A percentile compares a stretch with the other conserved stretches of the same genome.
These are phyloP conservation scores for Andrena bicolor DNA, from an alignment of 2,888 invertebrate species.

Conservation along the genomic window DNA sequence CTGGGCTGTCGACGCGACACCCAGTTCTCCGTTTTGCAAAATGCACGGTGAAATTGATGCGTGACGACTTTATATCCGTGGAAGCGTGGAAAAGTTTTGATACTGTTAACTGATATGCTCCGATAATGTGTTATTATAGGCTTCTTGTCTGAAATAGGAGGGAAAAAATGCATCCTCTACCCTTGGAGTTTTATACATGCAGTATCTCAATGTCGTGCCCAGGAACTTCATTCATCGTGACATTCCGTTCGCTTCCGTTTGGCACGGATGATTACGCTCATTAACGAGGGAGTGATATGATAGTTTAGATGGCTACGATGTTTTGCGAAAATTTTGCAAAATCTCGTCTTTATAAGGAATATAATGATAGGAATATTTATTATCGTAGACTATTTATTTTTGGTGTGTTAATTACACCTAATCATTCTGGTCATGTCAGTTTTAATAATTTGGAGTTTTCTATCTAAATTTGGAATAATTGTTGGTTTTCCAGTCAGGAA, in stretches of 20 bases:
- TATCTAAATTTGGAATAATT: too few relatives aligned
- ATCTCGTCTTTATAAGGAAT: not conserved
- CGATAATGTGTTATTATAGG: conserved; percentile 30
- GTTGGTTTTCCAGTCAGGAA: too few relatives aligned
- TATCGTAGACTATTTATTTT: not conserved
- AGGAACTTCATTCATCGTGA: conserved; percentile 25
- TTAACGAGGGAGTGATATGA: conserved; percentile 12
- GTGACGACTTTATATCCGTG: conserved; percentile 40
- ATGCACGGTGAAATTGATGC: not conserved
- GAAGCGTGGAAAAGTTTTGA: conserved; percentile 17
- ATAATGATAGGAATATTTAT: not conserved
- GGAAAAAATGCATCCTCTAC: conserved; percentile 38
- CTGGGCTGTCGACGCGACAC: not conserved
- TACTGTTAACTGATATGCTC: not conserved
- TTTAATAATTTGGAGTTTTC: too few relatives aligned
- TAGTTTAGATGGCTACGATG: conserved; percentile 15
- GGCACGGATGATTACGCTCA: conserved; percentile 13
- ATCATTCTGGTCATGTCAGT: too few relatives aligned
- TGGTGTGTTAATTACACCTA: too few relatives aligned
- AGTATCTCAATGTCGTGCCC: conserved; percentile 13
- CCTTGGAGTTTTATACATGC: conserved; percentile 28
- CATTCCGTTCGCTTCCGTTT: conserved; percentile 29
- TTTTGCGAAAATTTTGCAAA: not conserved
- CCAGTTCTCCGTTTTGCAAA: conserved; percentile 7
- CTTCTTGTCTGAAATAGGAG: not conserved